phyloP scores from a whole-genome alignment of 2,888 invertebrate species.

The Chelonus formosanus region DNA sequence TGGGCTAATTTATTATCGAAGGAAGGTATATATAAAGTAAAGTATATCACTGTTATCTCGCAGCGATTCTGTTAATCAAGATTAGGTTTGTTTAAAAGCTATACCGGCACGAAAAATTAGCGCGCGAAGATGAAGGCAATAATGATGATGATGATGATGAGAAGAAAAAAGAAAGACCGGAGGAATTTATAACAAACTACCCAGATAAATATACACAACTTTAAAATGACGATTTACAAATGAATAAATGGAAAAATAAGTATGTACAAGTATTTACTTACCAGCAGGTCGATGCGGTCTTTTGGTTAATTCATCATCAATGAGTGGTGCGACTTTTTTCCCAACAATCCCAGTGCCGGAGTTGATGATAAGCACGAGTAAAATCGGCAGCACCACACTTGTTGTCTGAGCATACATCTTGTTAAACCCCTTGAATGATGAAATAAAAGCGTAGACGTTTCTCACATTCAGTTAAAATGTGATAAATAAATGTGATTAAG shows the following conservation, averaged over 20 bases:
- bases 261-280: slow-evolving; percentile 64
- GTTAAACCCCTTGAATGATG: slow-evolving; percentile 29
- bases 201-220: neutral
- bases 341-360: slow-evolving; percentile 58
- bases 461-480: neutral
- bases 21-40: neutral
- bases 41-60: slow-evolving; percentile 3
- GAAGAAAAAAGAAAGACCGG: neutral
- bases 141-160: neutral
- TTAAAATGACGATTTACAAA: too few relatives aligned
- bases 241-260: slow-evolving; percentile 27
- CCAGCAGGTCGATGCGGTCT: slow-evolving; percentile 74
- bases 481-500: too few relatives aligned
- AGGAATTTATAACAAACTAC: slow-evolving; percentile 1
- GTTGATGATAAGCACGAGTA: slow-evolving; percentile 61
- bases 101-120: neutral
- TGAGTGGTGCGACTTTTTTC: slow-evolving; percentile 72
- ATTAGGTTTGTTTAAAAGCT: slow-evolving; percentile 3
- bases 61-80: neutral
- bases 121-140: neutral
- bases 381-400: slow-evolving; percentile 50
- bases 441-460: neutral
- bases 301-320: slow-evolving; percentile 75
- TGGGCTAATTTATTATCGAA: slow-evolving; percentile 7
- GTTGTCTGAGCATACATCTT: slow-evolving; percentile 53